Conservation (phyloP, 2,797 vertebrate genomes). For the Crax fasciolata region DNA sequence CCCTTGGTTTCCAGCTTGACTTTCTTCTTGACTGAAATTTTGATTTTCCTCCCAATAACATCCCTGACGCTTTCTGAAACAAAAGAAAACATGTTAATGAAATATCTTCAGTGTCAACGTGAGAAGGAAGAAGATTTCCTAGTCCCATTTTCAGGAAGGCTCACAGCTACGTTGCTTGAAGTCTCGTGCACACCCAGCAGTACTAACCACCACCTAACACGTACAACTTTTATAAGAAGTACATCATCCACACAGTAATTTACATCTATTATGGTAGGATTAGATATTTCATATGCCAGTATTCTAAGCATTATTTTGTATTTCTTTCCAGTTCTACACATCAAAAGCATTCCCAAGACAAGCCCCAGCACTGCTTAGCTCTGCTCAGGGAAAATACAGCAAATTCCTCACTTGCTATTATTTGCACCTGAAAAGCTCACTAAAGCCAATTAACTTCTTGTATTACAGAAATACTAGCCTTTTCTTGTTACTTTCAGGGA, state of each 20-base stretch:
- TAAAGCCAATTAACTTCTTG: conserved; percentile 16
- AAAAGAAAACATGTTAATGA: conserved; percentile 32
- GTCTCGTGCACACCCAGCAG: neutral
- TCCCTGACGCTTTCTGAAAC: conserved; percentile 93
- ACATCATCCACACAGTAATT: neutral
- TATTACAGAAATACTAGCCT: neutral
- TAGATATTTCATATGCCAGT: neutral
- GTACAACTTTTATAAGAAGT: neutral
- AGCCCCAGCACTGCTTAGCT: neutral
- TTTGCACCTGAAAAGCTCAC: conserved; percentile 6
- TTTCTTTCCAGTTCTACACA: neutral
- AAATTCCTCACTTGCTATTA: neutral
- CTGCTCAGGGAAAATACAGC: neutral
- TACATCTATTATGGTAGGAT: neutral
- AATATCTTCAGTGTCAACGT: neutral
- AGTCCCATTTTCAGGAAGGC: neutral
- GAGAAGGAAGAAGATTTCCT: neutral
- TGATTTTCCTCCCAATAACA: conserved; percentile 93
- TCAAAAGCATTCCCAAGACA: conserved; percentile 40
- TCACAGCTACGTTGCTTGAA: neutral
- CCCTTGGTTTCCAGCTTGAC: conserved; percentile 94
- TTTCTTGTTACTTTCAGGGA: neutral
- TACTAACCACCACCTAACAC: neutral
- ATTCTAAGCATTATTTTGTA: neutral
- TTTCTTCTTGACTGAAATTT: conserved; percentile 90